Evolutionary conservation across 2,113 vertebrate genomes (phyloP), one percentile per base, ranked within the genome.

Genomic region (Gallinago paraguaiae): DNA sequence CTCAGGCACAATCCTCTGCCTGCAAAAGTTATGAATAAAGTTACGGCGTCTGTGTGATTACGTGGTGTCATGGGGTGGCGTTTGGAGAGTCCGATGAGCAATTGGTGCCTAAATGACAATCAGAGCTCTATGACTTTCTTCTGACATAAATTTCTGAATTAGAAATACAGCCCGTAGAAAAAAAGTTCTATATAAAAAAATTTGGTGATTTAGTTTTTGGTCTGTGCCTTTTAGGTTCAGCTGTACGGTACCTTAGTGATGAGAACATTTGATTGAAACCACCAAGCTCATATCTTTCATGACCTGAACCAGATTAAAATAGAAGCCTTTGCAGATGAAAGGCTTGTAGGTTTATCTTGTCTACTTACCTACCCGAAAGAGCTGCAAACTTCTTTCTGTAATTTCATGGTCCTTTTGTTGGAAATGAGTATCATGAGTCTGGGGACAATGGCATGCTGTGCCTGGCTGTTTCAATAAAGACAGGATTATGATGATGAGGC

Each of bases 321-420:
- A 86, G 75, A 77, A 88, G 54, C 64, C 65, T 76, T 80, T 70
- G 51, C 37, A 94, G 64, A 94, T 92, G 37, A 95, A 95, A 96
- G 71, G 25, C 56, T 86, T 83, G 82, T 46, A 78, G 71, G 43
- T 96, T 97, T 95, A 69, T 96, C 79, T 88, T 93, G 69, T 70
- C 82, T 87, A 41, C 50, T 88, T 88, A 93, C 92, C 71, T 96
- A 68, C 30, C 39, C 6, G 1, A 81, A 88, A 70, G 71, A 93
- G 43, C 85, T 74, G 61, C 51, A 65, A 72, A 57, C 9, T 64
- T 63, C 43, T 74, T 83, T 96, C 60, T 81, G 79, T 92, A 90
- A 88, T 95, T 96, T 95, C 85, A 81, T 63, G 82, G 93, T 81
- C 33, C 88, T 94, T 96, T 96, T 92, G 92, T 95, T 88, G 90